Percentiles rank a stretch among this genome's conserved stretches.
These are phyloP conservation scores for Cercopithecus diana DNA, from an alignment of 2,797 vertebrate genomes.

Conservation along the genomic window DNA sequence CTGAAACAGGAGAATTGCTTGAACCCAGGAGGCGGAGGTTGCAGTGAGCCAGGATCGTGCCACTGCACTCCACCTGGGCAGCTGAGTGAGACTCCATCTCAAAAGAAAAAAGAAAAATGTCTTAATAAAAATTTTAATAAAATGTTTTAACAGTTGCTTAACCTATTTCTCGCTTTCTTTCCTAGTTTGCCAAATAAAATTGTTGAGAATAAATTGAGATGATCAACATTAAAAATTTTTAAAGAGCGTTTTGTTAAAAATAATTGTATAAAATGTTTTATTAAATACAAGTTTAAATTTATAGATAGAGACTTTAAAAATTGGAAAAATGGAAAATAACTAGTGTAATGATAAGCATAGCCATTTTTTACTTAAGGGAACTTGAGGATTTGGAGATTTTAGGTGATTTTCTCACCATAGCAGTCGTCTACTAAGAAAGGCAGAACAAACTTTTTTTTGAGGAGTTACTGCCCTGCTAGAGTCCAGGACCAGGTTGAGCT, in stretches of 20 bases:
- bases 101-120: background rate
- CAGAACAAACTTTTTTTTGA: background rate
- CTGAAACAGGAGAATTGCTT: background rate
- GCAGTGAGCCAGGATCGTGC: background rate
- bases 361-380: background rate
- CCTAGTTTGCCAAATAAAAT: constrained; percentile 7
- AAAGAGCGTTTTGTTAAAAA: background rate
- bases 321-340: background rate
- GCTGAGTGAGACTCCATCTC: background rate
- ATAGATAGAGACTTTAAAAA: background rate
- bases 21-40: background rate
- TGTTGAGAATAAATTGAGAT: background rate
- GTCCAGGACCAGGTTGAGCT: background rate
- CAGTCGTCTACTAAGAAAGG: background rate
- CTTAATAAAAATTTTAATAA: background rate
- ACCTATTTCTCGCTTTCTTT: background rate
- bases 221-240: background rate
- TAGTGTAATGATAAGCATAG: background rate
- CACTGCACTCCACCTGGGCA: background rate
- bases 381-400: background rate
- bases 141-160: background rate
- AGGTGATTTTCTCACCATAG: background rate
- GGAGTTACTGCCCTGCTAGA: background rate
- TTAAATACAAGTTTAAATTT: background rate
- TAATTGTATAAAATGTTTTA: background rate